A percentile compares a stretch with the other conserved stretches of the same genome.
Evolutionary conservation across 2,888 invertebrate species (phyloP).

Genomic region (Nomada flava): DNA sequence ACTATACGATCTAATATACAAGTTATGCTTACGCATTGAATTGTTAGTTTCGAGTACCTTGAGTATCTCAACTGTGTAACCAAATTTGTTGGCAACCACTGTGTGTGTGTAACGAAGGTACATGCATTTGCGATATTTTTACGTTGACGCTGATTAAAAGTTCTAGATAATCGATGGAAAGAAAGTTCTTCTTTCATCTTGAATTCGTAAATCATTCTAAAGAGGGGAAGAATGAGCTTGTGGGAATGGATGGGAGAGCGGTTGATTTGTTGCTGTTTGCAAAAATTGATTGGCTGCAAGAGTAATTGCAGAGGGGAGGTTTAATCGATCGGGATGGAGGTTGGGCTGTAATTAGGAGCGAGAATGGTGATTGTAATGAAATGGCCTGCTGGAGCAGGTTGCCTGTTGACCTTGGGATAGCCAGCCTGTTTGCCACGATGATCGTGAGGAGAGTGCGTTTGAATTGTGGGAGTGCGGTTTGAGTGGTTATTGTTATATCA

Average conservation of each 20-base stretch:
- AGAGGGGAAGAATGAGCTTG: not conserved
- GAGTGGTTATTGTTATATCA: not conserved
- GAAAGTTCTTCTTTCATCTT: no score
- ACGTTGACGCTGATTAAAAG: no score
- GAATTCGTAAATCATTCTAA: no score
- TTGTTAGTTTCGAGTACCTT: no score
- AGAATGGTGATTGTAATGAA: conserved; percentile 11
- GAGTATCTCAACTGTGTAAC: no score
- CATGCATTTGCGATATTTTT: no score
- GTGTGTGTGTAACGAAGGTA: no score
- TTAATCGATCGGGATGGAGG: not conserved
- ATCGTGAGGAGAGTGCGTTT: conserved; percentile 6
- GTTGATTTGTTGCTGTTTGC: conserved; percentile 17
- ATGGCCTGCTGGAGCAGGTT: conserved; percentile 7
- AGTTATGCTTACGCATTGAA: no score
- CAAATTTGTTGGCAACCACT: no score
- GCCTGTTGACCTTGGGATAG: conserved; percentile 9
- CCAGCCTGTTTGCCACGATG: not conserved
- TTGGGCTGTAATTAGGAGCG: not conserved
- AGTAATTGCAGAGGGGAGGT: not conserved
- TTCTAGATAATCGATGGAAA: no score
- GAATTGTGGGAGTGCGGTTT: conserved; percentile 3
- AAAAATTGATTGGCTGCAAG: conserved; percentile 4
- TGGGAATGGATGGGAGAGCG: not conserved
- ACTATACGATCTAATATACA: no score